phyloP scores from a whole-genome alignment of 2,888 invertebrate genomes.

The Achlya flavicornis region DNA sequence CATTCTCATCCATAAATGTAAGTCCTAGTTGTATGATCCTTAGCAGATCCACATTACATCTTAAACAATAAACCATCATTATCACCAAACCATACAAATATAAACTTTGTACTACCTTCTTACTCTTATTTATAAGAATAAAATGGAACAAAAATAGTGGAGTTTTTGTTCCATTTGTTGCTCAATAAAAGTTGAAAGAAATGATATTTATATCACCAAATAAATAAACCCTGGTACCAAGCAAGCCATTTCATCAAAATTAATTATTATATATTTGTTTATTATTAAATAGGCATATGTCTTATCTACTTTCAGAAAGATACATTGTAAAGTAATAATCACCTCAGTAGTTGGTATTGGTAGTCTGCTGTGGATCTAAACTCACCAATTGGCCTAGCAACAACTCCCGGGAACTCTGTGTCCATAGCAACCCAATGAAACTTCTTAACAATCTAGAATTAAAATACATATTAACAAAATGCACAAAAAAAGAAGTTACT shows the following conservation, averaged over 20 bases:
- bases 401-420: constrained; percentile 99
- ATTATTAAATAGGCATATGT: too few relatives aligned
- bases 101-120: too few relatives aligned
- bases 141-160: too few relatives aligned
- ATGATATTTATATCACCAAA: too few relatives aligned
- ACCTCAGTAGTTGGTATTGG: constrained; percentile 95
- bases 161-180: too few relatives aligned
- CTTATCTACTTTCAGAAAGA: too few relatives aligned
- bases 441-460: constrained; percentile 87
- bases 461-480: not conserved
- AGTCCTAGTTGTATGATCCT: constrained; percentile 98
- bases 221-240: too few relatives aligned
- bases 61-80: constrained; percentile 37
- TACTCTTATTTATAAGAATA: too few relatives aligned
- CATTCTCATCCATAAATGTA: constrained; percentile 98
- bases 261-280: too few relatives aligned
- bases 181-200: too few relatives aligned
- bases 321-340: constrained; percentile 18
- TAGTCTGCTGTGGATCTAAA: constrained; percentile 96
- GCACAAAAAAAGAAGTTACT: not conserved
- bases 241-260: too few relatives aligned
- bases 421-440: constrained; percentile 96
- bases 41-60: constrained; percentile 98
- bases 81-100: not conserved
- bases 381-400: constrained; percentile 98